Percentiles rank a stretch among this genome's conserved stretches.
These are phyloP conservation scores for Acromyrmex heyeri DNA, from an alignment of 1,140 invertebrate genomes.

Conservation along the genomic window DNA sequence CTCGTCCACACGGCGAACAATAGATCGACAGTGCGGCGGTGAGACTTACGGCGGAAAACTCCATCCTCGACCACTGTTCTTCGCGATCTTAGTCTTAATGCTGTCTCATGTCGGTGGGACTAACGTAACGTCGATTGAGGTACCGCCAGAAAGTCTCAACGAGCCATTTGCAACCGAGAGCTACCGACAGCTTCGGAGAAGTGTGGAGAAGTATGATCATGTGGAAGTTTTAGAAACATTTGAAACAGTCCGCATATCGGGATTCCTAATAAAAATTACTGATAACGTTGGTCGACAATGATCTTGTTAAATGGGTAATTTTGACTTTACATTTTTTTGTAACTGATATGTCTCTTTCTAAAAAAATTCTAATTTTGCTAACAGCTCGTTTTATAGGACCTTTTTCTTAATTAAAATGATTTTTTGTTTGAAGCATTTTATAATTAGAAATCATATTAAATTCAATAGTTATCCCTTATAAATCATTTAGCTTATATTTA, in stretches of 20 bases:
- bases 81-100: constrained; percentile 20
- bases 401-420: too few relatives aligned
- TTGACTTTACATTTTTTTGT: too few relatives aligned
- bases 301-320: too few relatives aligned
- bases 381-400: too few relatives aligned
- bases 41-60: constrained; percentile 76
- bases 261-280: background rate
- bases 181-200: constrained; percentile 12
- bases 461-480: too few relatives aligned
- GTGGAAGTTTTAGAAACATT: background rate
- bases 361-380: too few relatives aligned
- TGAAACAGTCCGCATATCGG: background rate
- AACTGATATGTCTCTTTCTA: too few relatives aligned
- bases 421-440: too few relatives aligned
- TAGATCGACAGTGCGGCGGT: constrained; percentile 74
- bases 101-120: constrained; percentile 30
- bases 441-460: too few relatives aligned
- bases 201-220: background rate
- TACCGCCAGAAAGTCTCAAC: constrained; percentile 25
- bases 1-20: constrained; percentile 77
- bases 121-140: constrained; percentile 29
- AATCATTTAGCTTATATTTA: too few relatives aligned
- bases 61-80: constrained; percentile 45
- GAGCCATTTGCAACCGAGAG: constrained; percentile 19
- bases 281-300: too few relatives aligned